A percentile compares a stretch with the other conserved stretches of the same genome.
Conservation (phyloP, 2,888 invertebrate species). For the Campopleginae sp. region DNA sequence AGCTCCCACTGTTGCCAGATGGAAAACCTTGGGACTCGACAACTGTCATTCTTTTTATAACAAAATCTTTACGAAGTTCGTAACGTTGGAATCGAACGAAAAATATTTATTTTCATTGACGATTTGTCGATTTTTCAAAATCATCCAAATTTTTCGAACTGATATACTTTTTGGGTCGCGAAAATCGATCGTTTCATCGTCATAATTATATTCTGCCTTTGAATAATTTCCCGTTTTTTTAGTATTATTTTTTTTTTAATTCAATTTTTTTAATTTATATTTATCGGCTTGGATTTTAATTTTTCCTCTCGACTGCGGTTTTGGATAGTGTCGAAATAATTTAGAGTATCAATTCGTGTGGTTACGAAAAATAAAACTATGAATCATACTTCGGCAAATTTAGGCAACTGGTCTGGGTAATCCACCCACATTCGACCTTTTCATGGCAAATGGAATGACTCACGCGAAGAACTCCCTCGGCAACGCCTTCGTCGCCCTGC, state of each 20-base stretch:
- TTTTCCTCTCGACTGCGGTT: too few species aligned
- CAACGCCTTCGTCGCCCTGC: conserved; percentile 20
- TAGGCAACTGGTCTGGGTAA: not conserved
- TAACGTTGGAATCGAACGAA: too few species aligned
- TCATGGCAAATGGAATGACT: conserved; percentile 30
- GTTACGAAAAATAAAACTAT: not conserved
- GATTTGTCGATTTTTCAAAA: too few species aligned
- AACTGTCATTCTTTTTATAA: not conserved
- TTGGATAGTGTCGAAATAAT: not conserved
- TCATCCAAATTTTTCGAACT: too few species aligned
- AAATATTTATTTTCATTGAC: too few species aligned
- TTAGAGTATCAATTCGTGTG: not conserved
- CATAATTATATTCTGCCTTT: too few species aligned
- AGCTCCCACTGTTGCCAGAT: not conserved
- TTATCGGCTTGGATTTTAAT: too few species aligned
- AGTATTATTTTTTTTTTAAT: too few species aligned
- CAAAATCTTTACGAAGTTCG: too few species aligned
- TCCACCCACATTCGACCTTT: conserved; percentile 17
- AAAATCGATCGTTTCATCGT: too few species aligned
- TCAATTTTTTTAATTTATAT: not conserved
- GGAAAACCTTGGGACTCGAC: not conserved
- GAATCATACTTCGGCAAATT: conserved; percentile 14
- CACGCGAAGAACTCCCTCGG: conserved; percentile 36
- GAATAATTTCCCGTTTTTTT: too few species aligned
- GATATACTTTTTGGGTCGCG: too few species aligned